A percentile compares a stretch with the other conserved stretches of the same genome.
phyloP scores from a whole-genome alignment of 1,140 invertebrate genomes.

The Drosophila prosaltans region DNA sequence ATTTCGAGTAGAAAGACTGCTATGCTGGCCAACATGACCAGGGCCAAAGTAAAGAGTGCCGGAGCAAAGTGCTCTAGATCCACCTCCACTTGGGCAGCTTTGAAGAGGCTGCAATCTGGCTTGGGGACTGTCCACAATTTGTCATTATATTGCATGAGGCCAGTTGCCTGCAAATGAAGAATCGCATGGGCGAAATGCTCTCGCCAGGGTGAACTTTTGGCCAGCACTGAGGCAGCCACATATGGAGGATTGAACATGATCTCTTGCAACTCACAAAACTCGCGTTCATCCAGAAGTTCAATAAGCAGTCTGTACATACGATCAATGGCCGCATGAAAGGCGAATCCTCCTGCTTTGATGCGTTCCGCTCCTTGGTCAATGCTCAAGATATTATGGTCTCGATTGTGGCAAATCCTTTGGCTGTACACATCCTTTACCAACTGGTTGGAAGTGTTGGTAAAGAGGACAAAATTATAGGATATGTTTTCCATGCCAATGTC shows the following conservation, averaged over 20 bases:
- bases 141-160: constrained; percentile 60
- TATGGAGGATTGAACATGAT: constrained; percentile 57
- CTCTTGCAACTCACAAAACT: constrained; percentile 75
- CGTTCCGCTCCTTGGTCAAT: constrained; percentile 58
- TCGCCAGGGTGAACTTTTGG: constrained; percentile 63
- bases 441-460: constrained; percentile 66
- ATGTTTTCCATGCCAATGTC: constrained; percentile 85
- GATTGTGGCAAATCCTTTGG: constrained; percentile 47
- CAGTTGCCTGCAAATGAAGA: constrained; percentile 49
- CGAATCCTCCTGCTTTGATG: constrained; percentile 60
- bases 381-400: constrained; percentile 49
- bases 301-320: constrained; percentile 59
- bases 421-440: constrained; percentile 54
- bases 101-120: constrained; percentile 61
- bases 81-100: constrained; percentile 56
- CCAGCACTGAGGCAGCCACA: constrained; percentile 27
- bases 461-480: constrained; percentile 84
- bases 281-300: constrained; percentile 48
- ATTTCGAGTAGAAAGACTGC: constrained; percentile 60
- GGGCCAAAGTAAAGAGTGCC: constrained; percentile 52
- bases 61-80: constrained; percentile 74
- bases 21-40: constrained; percentile 59
- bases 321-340: constrained; percentile 69
- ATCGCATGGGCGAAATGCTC: constrained; percentile 59
- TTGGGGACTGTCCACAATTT: constrained; percentile 53